Evolutionary conservation across 2,888 invertebrate species (phyloP).

Genomic region (Papilio elwesi): DNA sequence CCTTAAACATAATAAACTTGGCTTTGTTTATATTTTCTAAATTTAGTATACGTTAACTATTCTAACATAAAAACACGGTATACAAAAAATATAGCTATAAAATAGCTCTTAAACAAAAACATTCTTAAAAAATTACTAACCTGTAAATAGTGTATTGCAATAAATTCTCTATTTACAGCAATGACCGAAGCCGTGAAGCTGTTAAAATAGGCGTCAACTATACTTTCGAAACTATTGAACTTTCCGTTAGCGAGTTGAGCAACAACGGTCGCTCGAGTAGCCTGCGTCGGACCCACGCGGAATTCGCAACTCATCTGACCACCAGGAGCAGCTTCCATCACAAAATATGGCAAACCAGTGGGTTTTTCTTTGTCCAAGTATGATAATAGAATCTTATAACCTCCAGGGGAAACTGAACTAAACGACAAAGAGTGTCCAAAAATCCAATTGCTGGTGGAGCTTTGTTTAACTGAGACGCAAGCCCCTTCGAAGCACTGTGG

Average conservation of each 20-base stretch:
- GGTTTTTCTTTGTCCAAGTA: slow-evolving; percentile 68
- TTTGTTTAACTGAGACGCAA: slow-evolving; percentile 70
- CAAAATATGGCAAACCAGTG: slow-evolving; percentile 69
- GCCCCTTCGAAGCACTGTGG: slow-evolving; percentile 81
- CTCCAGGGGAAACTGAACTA: slow-evolving; percentile 79
- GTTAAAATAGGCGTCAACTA: slow-evolving; percentile 72
- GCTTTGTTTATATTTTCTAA: too few species aligned
- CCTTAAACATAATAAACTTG: too few species aligned
- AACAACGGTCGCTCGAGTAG: slow-evolving; percentile 70
- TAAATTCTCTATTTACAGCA: slow-evolving; percentile 76
- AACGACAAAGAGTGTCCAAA: slow-evolving; percentile 74
- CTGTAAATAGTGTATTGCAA: slow-evolving; percentile 76
- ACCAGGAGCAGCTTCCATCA: slow-evolving; percentile 79
- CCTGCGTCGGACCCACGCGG: slow-evolving; percentile 68
- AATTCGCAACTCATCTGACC: slow-evolving; percentile 78
- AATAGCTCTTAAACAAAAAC: not conserved
- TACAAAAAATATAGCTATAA: too few species aligned
- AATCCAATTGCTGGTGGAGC: slow-evolving; percentile 66
- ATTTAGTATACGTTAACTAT: too few species aligned
- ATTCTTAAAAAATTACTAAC: slow-evolving; percentile 47
- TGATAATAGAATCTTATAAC: slow-evolving; percentile 72
- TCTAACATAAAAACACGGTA: too few species aligned
- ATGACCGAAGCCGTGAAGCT: slow-evolving; percentile 72
- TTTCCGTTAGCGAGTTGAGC: slow-evolving; percentile 73
- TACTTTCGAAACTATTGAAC: slow-evolving; percentile 75